Evolutionary conservation across 2,797 vertebrate genomes (phyloP).

Genomic region (Scolopax bukidnonensis): DNA sequence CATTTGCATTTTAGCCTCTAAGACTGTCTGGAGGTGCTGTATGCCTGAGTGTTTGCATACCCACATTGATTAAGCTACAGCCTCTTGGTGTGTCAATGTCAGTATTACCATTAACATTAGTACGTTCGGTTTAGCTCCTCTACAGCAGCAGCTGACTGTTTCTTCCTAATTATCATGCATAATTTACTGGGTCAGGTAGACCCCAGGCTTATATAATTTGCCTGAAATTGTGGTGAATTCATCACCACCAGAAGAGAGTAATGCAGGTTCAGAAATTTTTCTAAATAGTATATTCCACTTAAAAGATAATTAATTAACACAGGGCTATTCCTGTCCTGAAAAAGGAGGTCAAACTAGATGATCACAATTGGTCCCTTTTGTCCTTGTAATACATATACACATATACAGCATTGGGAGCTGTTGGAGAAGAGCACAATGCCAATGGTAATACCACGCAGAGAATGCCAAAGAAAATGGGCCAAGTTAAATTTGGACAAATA

Average conservation of each 20-base stretch:
- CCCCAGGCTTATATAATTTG: conserved; percentile 46
- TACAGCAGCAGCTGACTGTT: not conserved
- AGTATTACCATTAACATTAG: not conserved
- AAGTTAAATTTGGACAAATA: conserved; percentile 41
- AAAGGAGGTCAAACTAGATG: conserved; percentile 65
- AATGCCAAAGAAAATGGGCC: not conserved
- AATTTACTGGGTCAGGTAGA: conserved; percentile 20
- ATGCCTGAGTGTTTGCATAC: not conserved
- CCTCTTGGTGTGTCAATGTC: not conserved
- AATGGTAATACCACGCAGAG: not conserved
- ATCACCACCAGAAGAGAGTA: conserved; percentile 1
- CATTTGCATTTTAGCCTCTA: not conserved
- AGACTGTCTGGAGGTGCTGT: not conserved
- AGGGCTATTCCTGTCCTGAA: conserved; percentile 55
- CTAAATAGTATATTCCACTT: conserved; percentile 65
- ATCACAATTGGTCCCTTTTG: conserved; percentile 58
- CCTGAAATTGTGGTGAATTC: conserved; percentile 36
- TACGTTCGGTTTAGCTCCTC: not conserved
- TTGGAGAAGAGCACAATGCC: not conserved
- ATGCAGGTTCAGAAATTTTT: conserved; percentile 32
- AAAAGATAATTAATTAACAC: conserved; percentile 71
- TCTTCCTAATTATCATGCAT: not conserved
- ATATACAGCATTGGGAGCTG: not conserved
- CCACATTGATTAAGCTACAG: not conserved
- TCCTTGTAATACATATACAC: conserved; percentile 69